Percentiles rank a stretch among this genome's conserved stretches.
phyloP scores from a whole-genome alignment of 2,888 invertebrate species.

The Agrypnus murinus region DNA sequence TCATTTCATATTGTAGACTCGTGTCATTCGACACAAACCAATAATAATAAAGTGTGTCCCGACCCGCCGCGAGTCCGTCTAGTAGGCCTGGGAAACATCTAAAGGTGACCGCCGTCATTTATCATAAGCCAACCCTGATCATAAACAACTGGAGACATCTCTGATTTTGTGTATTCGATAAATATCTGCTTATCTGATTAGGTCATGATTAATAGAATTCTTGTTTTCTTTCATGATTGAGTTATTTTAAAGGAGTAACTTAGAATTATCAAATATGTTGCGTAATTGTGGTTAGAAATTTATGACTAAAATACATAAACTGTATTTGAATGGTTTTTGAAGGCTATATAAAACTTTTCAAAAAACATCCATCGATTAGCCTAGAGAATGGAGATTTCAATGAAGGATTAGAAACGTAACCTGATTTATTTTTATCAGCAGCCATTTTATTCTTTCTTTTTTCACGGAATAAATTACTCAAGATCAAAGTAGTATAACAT shows the following conservation, averaged over 20 bases:
- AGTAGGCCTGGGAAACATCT: slow-evolving; percentile 52
- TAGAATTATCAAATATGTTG: slow-evolving; percentile 22
- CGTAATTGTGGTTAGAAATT: background rate
- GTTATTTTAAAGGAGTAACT: slow-evolving; percentile 43
- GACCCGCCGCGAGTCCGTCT: slow-evolving; percentile 48
- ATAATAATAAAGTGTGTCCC: slow-evolving; percentile 51
- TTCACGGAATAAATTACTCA: too few species aligned
- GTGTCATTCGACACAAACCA: slow-evolving; percentile 51
- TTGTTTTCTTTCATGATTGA: slow-evolving; percentile 48
- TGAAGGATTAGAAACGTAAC: background rate
- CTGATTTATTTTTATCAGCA: background rate
- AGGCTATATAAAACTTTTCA: too few species aligned
- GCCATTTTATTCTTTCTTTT: too few species aligned
- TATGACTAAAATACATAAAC: background rate
- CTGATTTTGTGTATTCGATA: slow-evolving; percentile 53
- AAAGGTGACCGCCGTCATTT: slow-evolving; percentile 54
- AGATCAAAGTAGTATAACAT: too few species aligned
- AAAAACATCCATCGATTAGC: too few species aligned
- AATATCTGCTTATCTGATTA: slow-evolving; percentile 53
- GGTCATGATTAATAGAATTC: slow-evolving; percentile 50
- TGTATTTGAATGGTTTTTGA: too few species aligned
- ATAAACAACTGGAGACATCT: slow-evolving; percentile 54
- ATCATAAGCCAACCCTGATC: slow-evolving; percentile 55
- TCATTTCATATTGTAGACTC: slow-evolving; percentile 45
- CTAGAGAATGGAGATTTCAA: slow-evolving; percentile 15